Percentiles rank a stretch among this genome's conserved stretches.
Conservation (phyloP, 2,888 invertebrate genomes). For the Glyphotaelius pellucidus region DNA sequence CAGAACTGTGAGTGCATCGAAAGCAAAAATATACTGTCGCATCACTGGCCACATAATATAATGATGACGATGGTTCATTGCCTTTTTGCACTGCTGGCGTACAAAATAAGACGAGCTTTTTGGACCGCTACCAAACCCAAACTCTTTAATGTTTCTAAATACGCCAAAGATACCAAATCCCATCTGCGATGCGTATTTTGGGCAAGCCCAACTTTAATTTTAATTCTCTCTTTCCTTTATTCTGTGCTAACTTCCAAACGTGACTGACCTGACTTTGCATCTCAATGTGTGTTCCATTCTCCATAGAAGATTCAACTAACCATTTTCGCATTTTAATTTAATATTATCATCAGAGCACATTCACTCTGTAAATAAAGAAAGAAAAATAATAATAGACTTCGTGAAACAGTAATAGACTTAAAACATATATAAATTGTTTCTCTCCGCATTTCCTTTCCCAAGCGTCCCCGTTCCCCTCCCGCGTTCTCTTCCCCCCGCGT, state of each 20-base stretch:
- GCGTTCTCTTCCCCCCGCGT: too few relatives aligned
- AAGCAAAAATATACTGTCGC: background rate
- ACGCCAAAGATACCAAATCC: background rate
- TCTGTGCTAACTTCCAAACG: background rate
- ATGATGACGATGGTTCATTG: constrained; percentile 16
- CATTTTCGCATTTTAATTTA: background rate
- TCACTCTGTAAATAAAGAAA: background rate
- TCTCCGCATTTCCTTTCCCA: too few relatives aligned
- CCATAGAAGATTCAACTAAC: background rate
- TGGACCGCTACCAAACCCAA: constrained; percentile 29
- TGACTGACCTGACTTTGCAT: background rate
- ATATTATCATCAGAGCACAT: background rate
- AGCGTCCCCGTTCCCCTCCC: too few relatives aligned
- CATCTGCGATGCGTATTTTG: background rate
- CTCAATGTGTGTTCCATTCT: background rate
- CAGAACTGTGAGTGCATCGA: background rate
- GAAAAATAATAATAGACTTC: background rate
- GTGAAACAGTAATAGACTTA: too few relatives aligned
- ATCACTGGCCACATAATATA: background rate
- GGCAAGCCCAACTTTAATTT: background rate
- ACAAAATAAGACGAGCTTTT: constrained; percentile 40
- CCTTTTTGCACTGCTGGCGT: background rate
- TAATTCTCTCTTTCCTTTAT: background rate
- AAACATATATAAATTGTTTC: too few relatives aligned
- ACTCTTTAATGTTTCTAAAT: background rate